Percentiles rank a stretch among this genome's conserved stretches.
Evolutionary conservation across 2,113 vertebrate genomes (phyloP).

Genomic region (Probosciger aterrimus): DNA sequence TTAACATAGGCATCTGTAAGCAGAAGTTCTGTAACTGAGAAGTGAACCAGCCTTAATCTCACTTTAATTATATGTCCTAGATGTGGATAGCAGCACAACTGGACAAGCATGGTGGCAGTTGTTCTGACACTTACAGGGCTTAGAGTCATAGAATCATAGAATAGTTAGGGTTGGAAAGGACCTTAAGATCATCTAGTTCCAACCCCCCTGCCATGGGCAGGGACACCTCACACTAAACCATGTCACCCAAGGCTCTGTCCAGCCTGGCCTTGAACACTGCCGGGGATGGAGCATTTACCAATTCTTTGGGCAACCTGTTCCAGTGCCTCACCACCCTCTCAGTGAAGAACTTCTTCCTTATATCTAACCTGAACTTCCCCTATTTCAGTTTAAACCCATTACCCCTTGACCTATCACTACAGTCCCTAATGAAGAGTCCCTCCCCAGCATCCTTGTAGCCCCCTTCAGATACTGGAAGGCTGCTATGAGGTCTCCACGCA

Average conservation of each 20-base stretch:
- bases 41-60: not conserved
- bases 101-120: not conserved
- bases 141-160: not conserved
- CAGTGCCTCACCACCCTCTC: not conserved
- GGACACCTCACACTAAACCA: not conserved
- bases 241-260: not conserved
- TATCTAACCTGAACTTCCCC: not conserved
- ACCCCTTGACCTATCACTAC: not conserved
- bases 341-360: not conserved
- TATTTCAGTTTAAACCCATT: not conserved
- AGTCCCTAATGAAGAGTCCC: not conserved
- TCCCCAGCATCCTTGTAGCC: not conserved
- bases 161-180: not conserved
- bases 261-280: not conserved
- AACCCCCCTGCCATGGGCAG: not conserved
- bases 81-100: not conserved
- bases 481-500: not conserved
- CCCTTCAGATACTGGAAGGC: not conserved
- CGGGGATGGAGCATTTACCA: not conserved
- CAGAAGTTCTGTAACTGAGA: not conserved
- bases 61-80: not conserved
- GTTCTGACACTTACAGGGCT: not conserved
- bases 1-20: not conserved
- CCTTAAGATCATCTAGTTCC: not conserved
- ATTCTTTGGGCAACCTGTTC: not conserved